phyloP scores from a whole-genome alignment of 2,113 vertebrate species.

The Dromas ardeola region DNA sequence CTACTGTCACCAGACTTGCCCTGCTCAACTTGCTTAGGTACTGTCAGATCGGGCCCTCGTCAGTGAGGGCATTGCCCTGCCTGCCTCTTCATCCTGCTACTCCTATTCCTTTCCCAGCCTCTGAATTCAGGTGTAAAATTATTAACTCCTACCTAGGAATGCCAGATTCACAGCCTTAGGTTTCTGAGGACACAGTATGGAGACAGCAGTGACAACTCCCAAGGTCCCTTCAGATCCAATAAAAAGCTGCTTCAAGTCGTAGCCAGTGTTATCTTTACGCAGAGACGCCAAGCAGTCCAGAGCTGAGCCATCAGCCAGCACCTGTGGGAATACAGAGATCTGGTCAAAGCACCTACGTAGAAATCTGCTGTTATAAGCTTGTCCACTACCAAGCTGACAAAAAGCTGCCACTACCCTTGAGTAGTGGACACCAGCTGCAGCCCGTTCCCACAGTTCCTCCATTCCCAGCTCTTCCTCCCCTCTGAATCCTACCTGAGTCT shows the following conservation, averaged over 20 bases:
- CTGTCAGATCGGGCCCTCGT: neutral
- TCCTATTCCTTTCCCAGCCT: neutral
- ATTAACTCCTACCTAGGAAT: constrained; percentile 82
- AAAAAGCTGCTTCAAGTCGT: constrained; percentile 97
- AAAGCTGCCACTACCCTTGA: neutral
- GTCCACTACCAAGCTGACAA: no score
- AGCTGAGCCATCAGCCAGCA: constrained; percentile 85
- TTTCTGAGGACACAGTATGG: constrained; percentile 89
- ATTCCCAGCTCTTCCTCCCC: neutral
- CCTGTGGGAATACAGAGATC: constrained; percentile 67
- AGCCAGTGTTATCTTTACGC: constrained; percentile 96
- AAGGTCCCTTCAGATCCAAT: constrained; percentile 95
- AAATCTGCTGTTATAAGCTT: neutral
- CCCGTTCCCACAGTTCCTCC: neutral
- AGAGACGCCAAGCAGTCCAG: constrained; percentile 86
- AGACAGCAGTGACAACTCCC: constrained; percentile 90
- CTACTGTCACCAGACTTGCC: neutral
- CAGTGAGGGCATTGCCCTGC: neutral
- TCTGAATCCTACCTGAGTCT: neutral
- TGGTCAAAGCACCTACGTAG: neutral
- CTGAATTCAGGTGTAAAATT: neutral
- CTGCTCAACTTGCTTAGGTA: neutral
- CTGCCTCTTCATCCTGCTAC: neutral
- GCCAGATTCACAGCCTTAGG: constrained; percentile 88
- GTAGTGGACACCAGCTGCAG: neutral